Evolutionary conservation across 2,888 invertebrate species (phyloP).

Genomic region (Holacanthella duospinosa): DNA sequence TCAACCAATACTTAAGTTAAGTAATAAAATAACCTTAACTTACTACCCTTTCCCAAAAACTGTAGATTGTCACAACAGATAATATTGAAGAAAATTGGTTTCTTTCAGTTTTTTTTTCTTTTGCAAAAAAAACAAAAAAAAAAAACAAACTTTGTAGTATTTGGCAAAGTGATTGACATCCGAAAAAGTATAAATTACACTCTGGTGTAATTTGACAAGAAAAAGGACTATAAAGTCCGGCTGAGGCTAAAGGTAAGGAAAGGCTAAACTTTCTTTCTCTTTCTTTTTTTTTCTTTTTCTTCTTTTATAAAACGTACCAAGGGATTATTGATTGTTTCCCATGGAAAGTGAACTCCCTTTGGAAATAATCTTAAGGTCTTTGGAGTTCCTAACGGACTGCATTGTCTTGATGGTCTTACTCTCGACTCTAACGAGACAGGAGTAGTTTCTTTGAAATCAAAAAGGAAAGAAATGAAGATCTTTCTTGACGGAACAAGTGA

Average conservation of each 20-base stretch:
- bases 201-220: background rate
- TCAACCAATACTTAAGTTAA: background rate
- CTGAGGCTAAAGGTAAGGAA: background rate
- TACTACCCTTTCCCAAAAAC: too few species aligned
- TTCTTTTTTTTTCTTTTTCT: background rate
- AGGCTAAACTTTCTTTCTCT: background rate
- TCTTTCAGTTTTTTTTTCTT: background rate
- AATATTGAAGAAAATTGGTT: too few species aligned
- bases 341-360: background rate
- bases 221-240: background rate
- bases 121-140: background rate
- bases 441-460: background rate
- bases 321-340: conserved; percentile 3
- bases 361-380: background rate
- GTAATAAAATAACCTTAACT: background rate
- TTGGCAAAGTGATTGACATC: background rate
- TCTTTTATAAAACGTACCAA: too few species aligned
- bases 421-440: background rate
- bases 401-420: background rate
- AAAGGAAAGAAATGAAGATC: background rate
- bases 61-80: too few species aligned
- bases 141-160: background rate
- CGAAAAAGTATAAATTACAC: background rate
- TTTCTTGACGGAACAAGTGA: background rate
- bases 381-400: background rate